Percentiles rank a stretch among this genome's conserved stretches.
Evolutionary conservation across 1,140 invertebrate genomes (phyloP).

Genomic region (Dysdera silvatica): DNA sequence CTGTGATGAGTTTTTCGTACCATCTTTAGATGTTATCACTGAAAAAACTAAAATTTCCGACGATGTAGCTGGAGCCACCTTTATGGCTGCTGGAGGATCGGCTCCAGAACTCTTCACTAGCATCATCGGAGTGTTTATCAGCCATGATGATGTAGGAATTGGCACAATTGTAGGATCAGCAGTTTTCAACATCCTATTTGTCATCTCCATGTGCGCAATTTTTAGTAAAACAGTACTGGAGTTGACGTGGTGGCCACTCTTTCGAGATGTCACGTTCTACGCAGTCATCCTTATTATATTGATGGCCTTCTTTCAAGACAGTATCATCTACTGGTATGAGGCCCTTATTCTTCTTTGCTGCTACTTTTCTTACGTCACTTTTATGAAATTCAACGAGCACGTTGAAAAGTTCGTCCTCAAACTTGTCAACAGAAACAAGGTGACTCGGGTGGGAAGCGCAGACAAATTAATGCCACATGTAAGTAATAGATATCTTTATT

Average conservation of each 20-base stretch:
- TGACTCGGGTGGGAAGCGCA: conserved; percentile 40
- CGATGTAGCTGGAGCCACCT: conserved; percentile 84
- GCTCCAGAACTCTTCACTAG: conserved; percentile 85
- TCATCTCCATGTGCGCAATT: conserved; percentile 87
- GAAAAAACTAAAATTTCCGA: conserved; percentile 81
- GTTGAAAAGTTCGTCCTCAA: conserved; percentile 67
- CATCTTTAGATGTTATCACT: conserved; percentile 85
- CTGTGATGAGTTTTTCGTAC: conserved; percentile 90
- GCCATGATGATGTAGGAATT: conserved; percentile 67
- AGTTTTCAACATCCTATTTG: conserved; percentile 89
- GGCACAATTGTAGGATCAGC: conserved; percentile 84
- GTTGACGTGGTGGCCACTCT: conserved; percentile 88
- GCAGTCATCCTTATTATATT: conserved; percentile 79
- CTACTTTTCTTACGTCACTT: conserved; percentile 77
- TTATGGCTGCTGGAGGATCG: conserved; percentile 88
- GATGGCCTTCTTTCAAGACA: conserved; percentile 87
- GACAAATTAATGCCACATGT: conserved; percentile 75
- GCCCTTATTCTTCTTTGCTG: conserved; percentile 73
- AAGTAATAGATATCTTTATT: conserved; percentile 48
- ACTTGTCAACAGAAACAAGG: conserved; percentile 80
- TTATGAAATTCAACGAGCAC: conserved; percentile 84
- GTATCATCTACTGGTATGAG: conserved; percentile 83
- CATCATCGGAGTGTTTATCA: conserved; percentile 88
- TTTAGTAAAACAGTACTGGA: conserved; percentile 77
- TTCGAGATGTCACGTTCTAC: conserved; percentile 92